Conservation (phyloP, 2,113 vertebrate genomes). For the Eretmochelys imbricata region DNA sequence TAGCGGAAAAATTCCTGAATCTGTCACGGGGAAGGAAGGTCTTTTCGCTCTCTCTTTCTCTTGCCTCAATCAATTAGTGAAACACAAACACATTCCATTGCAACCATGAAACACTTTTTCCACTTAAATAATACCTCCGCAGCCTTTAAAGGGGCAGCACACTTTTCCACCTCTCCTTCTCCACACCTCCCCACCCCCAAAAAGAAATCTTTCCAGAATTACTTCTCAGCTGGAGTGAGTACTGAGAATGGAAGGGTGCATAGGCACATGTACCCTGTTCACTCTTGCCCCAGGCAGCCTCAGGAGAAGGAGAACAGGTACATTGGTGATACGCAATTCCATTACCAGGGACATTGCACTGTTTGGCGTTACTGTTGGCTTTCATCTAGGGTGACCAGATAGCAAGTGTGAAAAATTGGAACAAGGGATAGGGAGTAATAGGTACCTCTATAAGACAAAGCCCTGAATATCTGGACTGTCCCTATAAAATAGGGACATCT, state of each 20-base stretch:
- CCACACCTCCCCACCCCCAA: accelerated
- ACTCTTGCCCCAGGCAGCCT: neutral
- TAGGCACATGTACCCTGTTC: neutral
- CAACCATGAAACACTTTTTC: slow-evolving; percentile 53
- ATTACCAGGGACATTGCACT: neutral
- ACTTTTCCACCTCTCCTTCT: neutral
- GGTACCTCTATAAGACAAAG: too few species aligned
- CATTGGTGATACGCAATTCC: neutral
- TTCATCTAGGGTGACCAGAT: neutral
- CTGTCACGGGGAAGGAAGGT: slow-evolving; percentile 70
- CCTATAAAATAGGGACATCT: too few species aligned
- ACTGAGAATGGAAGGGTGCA: neutral
- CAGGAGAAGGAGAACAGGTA: neutral
- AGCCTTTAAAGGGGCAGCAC: slow-evolving; percentile 32
- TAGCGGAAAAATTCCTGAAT: slow-evolving; percentile 75
- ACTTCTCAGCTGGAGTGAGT: accelerated
- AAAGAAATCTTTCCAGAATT: accelerated
- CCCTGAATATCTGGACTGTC: too few species aligned
- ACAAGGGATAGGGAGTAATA: too few species aligned
- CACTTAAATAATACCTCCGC: slow-evolving; percentile 49
- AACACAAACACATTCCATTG: slow-evolving; percentile 68
- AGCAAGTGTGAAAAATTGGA: too few species aligned
- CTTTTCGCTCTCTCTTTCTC: slow-evolving; percentile 16
- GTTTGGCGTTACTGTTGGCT: neutral
- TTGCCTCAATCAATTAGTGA: slow-evolving; percentile 55